Percentiles rank a stretch among this genome's conserved stretches.
phyloP scores from a whole-genome alignment of 2,797 vertebrate species.

The Lemur catta region DNA sequence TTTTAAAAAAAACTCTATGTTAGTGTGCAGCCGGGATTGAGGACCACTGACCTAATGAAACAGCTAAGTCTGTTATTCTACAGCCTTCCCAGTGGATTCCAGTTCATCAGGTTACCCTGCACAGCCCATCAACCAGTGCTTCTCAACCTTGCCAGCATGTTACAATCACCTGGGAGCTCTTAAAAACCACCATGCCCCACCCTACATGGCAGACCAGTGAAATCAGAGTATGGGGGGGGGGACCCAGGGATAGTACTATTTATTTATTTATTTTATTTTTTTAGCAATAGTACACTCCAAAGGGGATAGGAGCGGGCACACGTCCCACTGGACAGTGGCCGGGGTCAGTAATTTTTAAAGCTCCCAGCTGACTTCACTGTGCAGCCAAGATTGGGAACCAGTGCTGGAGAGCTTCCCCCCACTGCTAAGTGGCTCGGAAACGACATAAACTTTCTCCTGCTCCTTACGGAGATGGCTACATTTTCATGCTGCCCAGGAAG shows the following conservation, averaged over 20 bases:
- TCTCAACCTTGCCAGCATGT: neutral
- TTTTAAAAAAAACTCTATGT: neutral
- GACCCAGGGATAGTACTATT: no score
- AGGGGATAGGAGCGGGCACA: no score
- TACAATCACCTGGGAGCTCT: neutral
- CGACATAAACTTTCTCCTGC: neutral
- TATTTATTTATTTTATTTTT: no score
- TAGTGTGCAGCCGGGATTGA: neutral
- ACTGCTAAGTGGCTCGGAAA: neutral
- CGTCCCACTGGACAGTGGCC: neutral
- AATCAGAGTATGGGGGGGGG: neutral
- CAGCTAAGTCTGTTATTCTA: neutral
- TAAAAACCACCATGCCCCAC: neutral
- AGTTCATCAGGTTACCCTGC: neutral
- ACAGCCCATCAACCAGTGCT: neutral
- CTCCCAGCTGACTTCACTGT: neutral
- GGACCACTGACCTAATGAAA: neutral
- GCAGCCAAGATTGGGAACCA: neutral
- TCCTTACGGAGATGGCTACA: rapidly evolving
- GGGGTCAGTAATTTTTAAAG: neutral
- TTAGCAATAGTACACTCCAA: no score
- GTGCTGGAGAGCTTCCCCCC: neutral
- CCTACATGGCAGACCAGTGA: neutral
- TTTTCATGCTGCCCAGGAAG: neutral
- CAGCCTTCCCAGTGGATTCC: neutral